A percentile compares a stretch with the other conserved stretches of the same genome.
phyloP scores from a whole-genome alignment of 1,140 invertebrate genomes.

The Papilio glaucus region DNA sequence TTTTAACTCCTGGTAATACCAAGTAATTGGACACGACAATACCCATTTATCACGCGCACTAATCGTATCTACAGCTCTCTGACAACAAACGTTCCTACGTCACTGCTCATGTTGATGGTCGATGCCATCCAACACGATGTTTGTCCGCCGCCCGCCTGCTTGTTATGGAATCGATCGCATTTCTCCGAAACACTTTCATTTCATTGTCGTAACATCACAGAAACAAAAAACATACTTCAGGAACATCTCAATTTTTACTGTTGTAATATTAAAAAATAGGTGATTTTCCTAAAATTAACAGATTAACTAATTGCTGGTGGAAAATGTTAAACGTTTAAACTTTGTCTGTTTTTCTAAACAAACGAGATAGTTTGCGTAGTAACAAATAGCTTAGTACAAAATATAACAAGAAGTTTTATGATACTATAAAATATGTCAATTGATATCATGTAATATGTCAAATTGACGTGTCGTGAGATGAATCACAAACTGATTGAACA shows the following conservation, averaged over 20 bases:
- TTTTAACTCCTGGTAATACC: too few relatives aligned
- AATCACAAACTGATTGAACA: neutral
- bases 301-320: too few relatives aligned
- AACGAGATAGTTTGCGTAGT: too few relatives aligned
- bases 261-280: too few relatives aligned
- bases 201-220: neutral
- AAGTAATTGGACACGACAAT: neutral
- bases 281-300: too few relatives aligned
- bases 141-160: neutral
- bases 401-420: too few relatives aligned
- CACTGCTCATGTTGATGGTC: neutral
- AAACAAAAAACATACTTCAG: too few relatives aligned
- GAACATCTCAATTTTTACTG: too few relatives aligned
- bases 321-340: too few relatives aligned
- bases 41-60: neutral
- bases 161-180: neutral
- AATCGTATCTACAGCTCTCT: neutral
- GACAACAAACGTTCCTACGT: neutral
- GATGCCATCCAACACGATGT: neutral
- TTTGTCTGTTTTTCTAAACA: too few relatives aligned
- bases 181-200: neutral
- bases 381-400: too few relatives aligned
- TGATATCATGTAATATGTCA: neutral
- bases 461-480: slow-evolving; percentile 8
- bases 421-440: slow-evolving; percentile 2